Evolutionary conservation across 2,113 vertebrate species (phyloP), one percentile per base, ranked within the genome.

Genomic region (Pluvianellus socialis): DNA sequence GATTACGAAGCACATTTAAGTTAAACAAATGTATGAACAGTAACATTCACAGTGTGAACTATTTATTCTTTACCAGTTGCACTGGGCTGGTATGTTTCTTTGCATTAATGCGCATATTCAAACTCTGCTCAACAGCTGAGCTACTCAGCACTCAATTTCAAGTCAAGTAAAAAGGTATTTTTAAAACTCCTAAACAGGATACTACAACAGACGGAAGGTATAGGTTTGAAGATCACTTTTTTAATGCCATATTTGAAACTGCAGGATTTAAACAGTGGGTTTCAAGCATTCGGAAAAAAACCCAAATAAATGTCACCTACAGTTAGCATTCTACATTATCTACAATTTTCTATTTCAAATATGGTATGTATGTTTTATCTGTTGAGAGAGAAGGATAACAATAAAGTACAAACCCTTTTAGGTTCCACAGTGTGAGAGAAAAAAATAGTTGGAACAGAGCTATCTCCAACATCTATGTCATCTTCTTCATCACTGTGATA

Each of bases 401-500:
- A 47, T 76, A 7, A 89, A 88, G 85, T 95, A 98, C 98, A 90
- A 91, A 98, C 99, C 98, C 99, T 99, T 97, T 99, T 99, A 90
- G 98, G 99, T 96, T 99, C 99, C 12, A 99, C 98, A 33, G 99
- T 99, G 97, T 99, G 99, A 97, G 98, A 98, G 97, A 99, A 99
- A 97, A 98, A 99, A 97, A 99, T 99, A 45, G 96, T 99, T 30
- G 99, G 99, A 93, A 99, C 87, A 83, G 89, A 91, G 80, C 94
- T 97, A 67, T 97, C 98, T 96, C 65, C 98, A 86, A 59, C 44
- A 70, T 94, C 97, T 66, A 45, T 52, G 23, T 95, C 92, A 44
- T 97, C 92, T 42, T 86, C 98, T 15, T 98, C 96, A 8, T 98
- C 97, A 42, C 90, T 98, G 91, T 80, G 91, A n/a, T 97, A 97